Conservation (phyloP, 1,140 invertebrate species). For the Leptoteleia sp. region DNA sequence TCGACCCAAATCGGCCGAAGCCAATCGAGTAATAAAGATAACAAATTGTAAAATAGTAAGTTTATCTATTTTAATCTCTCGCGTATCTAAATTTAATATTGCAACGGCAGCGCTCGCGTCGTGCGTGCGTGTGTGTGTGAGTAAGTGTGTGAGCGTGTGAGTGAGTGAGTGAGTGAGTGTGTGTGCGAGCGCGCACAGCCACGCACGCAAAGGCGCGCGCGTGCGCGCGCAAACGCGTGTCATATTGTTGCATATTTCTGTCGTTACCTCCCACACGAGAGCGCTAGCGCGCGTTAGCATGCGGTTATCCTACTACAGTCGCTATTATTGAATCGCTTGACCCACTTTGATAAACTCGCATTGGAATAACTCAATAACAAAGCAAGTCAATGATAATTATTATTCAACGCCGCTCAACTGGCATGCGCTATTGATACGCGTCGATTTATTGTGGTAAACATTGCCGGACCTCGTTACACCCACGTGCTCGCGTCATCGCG, state of each 20-base stretch:
- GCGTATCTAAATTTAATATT: constrained; percentile 54
- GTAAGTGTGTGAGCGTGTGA: too few relatives aligned
- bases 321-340: constrained; percentile 80
- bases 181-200: too few relatives aligned
- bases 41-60: constrained; percentile 36
- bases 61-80: constrained; percentile 41
- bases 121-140: not conserved
- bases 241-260: constrained; percentile 68
- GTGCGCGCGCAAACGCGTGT: constrained; percentile 30
- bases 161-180: too few relatives aligned
- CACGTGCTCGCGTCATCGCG: constrained; percentile 74
- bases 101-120: constrained; percentile 2
- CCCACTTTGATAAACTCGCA: constrained; percentile 81
- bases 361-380: constrained; percentile 80
- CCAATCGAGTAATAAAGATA: constrained; percentile 27
- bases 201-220: constrained; percentile 1
- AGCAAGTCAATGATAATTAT: constrained; percentile 78
- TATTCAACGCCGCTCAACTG: constrained; percentile 71
- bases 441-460: constrained; percentile 65
- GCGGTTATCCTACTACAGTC: constrained; percentile 69
- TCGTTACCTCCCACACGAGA: constrained; percentile 64
- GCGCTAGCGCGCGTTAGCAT: constrained; percentile 61
- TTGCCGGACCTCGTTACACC: constrained; percentile 60
- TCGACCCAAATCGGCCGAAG: not conserved
- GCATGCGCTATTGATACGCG: constrained; percentile 56